Base-by-base conservation (phyloP, 1,140 invertebrate genomes). In the Helicoverpa zea region DNA sequence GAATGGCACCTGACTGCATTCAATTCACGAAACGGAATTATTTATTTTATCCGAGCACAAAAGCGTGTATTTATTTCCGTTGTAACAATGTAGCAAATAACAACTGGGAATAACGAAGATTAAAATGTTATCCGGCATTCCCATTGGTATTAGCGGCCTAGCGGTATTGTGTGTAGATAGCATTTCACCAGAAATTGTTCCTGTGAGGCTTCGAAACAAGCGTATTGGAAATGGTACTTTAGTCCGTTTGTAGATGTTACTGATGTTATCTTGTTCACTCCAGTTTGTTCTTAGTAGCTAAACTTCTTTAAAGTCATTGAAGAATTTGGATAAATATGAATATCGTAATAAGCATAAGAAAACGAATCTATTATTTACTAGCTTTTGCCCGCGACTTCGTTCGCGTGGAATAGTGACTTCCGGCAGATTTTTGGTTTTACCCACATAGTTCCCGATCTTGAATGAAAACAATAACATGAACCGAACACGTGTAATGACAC, bases 21-120 rank as follows among this genome's bases (percentile, higher is more conserved):
- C 74, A 70, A 81, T 81, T 68, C 59, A 54, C 64, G 12, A 68
- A 61, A 54, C 30, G 49, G 63, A 76, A 63, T 79, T 82, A 78
- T 78, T 70, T 82, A 82, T 79, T 78, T 70, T 82, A 82, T 79
- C n/a, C 43, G 14, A n/a, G 30, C 13, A 61, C 75, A 61, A 77
- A 52, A 77, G 61, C 16, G 9, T 73, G 68, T 63, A 64, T 80
- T 80, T 56, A 80, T 80, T 64, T 66, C 75, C 49, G 75, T 64
- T 77, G 30, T 58, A 47, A 64, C 29, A 4, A 58, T 58, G 49
- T 47, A 49, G 64, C 52, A 70, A 70, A 79, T 79, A 79, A 59
- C 77, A 70, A 70, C 64, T 49, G 77, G 77, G 77, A 79, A 68
- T 79, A 79, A 49, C 63, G 51, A 79, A 79, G 64, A 79, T 79